phyloP scores from a whole-genome alignment of 2,888 invertebrate genomes.

The Conops quadrifasciatus region DNA sequence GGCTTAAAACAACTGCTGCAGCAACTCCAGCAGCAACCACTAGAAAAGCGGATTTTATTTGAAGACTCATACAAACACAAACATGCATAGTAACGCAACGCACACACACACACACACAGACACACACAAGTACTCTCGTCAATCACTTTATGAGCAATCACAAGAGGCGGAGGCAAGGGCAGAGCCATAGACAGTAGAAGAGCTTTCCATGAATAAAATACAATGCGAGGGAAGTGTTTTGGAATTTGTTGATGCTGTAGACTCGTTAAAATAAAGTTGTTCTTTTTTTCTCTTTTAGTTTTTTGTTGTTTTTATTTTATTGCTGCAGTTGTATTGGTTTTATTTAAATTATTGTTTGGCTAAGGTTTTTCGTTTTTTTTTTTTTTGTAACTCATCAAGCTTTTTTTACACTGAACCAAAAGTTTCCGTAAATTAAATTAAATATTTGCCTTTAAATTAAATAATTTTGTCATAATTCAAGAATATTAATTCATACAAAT shows the following conservation, averaged over 20 bases:
- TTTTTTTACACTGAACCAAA: background rate
- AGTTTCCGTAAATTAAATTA: background rate
- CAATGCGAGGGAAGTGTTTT: too few species aligned
- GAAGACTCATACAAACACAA: background rate
- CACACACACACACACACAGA: conserved; percentile 7
- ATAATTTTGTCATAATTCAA: too few species aligned
- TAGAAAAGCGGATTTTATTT: conserved; percentile 19
- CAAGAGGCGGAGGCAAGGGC: background rate
- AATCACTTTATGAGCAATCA: background rate
- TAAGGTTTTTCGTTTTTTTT: conserved; percentile 2
- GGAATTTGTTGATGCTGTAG: conserved; percentile 23
- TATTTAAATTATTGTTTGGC: conserved; percentile 30
- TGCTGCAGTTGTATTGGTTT: conserved; percentile 5
- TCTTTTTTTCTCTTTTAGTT: background rate
- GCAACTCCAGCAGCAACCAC: conserved; percentile 16
- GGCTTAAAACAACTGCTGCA: conserved; percentile 11
- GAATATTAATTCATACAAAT: too few species aligned
- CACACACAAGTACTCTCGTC: background rate
- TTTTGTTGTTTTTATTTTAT: background rate
- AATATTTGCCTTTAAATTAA: background rate
- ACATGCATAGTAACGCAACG: background rate
- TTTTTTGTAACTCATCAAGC: too few species aligned
- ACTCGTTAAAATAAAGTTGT: conserved; percentile 32
- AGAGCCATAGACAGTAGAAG: background rate
- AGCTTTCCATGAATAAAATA: too few species aligned